These are phyloP conservation scores for Drosophila tropicalis DNA, from an alignment of 1,140 invertebrate species.

Conservation along the genomic window DNA sequence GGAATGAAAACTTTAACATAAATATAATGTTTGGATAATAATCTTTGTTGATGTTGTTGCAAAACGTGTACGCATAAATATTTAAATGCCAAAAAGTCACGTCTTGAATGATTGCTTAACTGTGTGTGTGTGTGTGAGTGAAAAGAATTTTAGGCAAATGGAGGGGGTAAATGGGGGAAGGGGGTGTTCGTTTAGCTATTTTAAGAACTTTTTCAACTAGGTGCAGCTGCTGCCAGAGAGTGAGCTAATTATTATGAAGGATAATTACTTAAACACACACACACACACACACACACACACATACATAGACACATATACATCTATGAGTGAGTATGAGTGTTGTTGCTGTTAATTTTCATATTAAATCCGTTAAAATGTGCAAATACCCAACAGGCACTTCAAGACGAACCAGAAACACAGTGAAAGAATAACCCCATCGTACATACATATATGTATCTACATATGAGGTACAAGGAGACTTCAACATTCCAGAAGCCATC, in stretches of 20 bases:
- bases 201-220: conserved; percentile 78
- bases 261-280: conserved; percentile 66
- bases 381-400: conserved; percentile 77
- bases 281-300: conserved; percentile 45
- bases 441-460: neutral
- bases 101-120: conserved; percentile 80
- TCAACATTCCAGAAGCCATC: conserved; percentile 13
- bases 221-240: conserved; percentile 70
- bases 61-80: conserved; percentile 77
- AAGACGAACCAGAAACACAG: conserved; percentile 28
- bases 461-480: neutral
- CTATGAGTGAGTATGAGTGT: conserved; percentile 24
- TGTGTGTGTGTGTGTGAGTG: conserved; percentile 16
- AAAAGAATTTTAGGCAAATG: neutral
- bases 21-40: conserved; percentile 46
- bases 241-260: conserved; percentile 75
- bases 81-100: conserved; percentile 81
- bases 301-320: neutral
- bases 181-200: conserved; percentile 56
- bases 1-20: conserved; percentile 23
- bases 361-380: conserved; percentile 81
- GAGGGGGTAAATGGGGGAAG: too few relatives aligned
- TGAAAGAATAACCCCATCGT: conserved; percentile 6
- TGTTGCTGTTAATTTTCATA: conserved; percentile 78
- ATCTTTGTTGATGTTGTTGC: conserved; percentile 30